A percentile compares a stretch with the other conserved stretches of the same genome.
phyloP scores from a whole-genome alignment of 2,888 invertebrate species.

The Apodemia mormo region DNA sequence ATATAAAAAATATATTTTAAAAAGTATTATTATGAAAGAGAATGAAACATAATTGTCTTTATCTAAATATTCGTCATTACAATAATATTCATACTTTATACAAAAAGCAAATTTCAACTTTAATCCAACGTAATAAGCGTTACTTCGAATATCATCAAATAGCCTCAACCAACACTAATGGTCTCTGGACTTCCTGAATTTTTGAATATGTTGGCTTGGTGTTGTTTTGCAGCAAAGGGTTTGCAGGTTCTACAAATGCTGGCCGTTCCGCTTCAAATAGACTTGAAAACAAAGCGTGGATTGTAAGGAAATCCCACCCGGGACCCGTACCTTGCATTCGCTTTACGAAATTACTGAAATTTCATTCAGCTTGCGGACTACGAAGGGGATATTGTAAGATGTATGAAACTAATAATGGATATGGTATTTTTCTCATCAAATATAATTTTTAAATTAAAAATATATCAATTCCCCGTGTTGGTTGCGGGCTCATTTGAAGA shows the following conservation, averaged over 20 bases:
- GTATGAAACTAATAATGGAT: conserved; percentile 27
- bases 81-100: conserved; percentile 5
- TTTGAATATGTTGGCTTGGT: conserved; percentile 16
- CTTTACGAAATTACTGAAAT: conserved; percentile 80
- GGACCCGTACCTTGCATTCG: conserved; percentile 77
- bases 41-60: background rate
- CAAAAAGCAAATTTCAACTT: conserved; percentile 44
- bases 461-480: too few relatives aligned
- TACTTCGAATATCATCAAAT: conserved; percentile 43
- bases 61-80: background rate
- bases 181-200: conserved; percentile 41
- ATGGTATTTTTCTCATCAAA: background rate
- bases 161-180: conserved; percentile 51
- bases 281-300: conserved; percentile 74
- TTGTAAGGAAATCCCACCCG: conserved; percentile 74
- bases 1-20: background rate
- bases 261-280: conserved; percentile 53
- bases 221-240: conserved; percentile 14
- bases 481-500: too few relatives aligned
- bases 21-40: background rate
- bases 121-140: conserved; percentile 47
- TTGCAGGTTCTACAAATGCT: conserved; percentile 9
- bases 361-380: conserved; percentile 77
- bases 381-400: conserved; percentile 45
- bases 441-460: too few relatives aligned